These are phyloP conservation scores for Uloborus diversus DNA, from an alignment of 1,140 invertebrate genomes.

Conservation along the genomic window DNA sequence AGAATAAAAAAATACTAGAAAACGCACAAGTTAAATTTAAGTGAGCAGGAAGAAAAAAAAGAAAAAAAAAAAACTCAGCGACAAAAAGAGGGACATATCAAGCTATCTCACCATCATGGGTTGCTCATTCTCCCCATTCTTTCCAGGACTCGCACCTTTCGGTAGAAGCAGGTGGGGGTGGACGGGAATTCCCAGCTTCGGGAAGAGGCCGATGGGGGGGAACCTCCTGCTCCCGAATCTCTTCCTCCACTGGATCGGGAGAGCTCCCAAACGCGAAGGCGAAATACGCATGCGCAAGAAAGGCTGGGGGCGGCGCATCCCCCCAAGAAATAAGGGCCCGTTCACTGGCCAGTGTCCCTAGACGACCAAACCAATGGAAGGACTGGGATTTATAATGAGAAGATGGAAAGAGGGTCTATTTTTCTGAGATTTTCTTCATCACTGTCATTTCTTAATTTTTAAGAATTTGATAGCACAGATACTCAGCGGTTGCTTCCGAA, in stretches of 20 bases:
- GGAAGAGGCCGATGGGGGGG: slow-evolving; percentile 6
- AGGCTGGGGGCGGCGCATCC: slow-evolving; percentile 3
- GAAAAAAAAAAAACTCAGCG: too few species aligned
- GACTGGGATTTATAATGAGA: slow-evolving; percentile 13
- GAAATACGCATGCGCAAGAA: slow-evolving; percentile 26
- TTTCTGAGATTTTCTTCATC: too few species aligned
- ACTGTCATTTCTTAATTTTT: too few species aligned
- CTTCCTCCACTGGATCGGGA: slow-evolving; percentile 13
- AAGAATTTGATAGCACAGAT: too few species aligned
- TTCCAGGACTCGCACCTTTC: too few species aligned
- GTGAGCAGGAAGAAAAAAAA: too few species aligned
- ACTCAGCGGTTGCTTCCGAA: too few species aligned
- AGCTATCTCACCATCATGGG: too few species aligned
- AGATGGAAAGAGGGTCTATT: background rate
- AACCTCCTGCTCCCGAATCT: slow-evolving; percentile 27
- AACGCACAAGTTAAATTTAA: too few species aligned
- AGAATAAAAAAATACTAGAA: too few species aligned
- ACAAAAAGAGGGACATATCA: too few species aligned
- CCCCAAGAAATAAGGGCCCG: slow-evolving; percentile 4
- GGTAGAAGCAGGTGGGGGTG: background rate
- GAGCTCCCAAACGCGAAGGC: slow-evolving; percentile 13
- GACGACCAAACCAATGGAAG: slow-evolving; percentile 22
- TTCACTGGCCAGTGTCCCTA: slow-evolving; percentile 14
- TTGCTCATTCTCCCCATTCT: too few species aligned
- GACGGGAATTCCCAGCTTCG: background rate